These are phyloP conservation scores for Chionomys nivalis DNA, from an alignment of 2,113 vertebrate genomes.

Conservation along the genomic window DNA sequence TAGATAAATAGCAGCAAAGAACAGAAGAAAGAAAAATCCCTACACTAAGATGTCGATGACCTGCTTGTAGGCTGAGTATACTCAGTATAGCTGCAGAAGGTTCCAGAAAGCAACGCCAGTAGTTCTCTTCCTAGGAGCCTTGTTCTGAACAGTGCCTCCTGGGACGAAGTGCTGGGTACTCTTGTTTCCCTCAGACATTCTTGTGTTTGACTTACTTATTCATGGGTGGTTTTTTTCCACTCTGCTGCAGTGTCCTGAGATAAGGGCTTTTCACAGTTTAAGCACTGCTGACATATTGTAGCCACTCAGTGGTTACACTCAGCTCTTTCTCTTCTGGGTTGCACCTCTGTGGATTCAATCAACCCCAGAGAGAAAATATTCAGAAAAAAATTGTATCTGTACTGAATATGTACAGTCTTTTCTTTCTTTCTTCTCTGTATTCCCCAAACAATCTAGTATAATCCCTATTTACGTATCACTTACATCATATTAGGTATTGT, in stretches of 20 bases:
- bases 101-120: not conserved
- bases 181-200: not conserved
- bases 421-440: not conserved
- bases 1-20: constrained; percentile 18
- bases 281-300: not conserved
- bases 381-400: not conserved
- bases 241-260: not conserved
- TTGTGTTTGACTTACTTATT: not conserved
- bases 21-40: not conserved
- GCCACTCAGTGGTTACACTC: not conserved
- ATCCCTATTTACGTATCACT: not conserved
- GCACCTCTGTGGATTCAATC: not conserved
- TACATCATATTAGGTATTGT: not conserved
- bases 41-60: not conserved
- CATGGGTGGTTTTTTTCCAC: not conserved
- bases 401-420: not conserved
- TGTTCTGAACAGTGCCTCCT: not conserved
- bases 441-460: not conserved
- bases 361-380: not conserved
- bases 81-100: not conserved
- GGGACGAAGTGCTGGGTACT: not conserved
- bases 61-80: not conserved
- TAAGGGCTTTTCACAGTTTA: not conserved
- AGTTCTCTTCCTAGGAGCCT: not conserved
- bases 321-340: not conserved